phyloP scores from a whole-genome alignment of 2,113 vertebrate genomes.

The Otocyon megalotis region DNA sequence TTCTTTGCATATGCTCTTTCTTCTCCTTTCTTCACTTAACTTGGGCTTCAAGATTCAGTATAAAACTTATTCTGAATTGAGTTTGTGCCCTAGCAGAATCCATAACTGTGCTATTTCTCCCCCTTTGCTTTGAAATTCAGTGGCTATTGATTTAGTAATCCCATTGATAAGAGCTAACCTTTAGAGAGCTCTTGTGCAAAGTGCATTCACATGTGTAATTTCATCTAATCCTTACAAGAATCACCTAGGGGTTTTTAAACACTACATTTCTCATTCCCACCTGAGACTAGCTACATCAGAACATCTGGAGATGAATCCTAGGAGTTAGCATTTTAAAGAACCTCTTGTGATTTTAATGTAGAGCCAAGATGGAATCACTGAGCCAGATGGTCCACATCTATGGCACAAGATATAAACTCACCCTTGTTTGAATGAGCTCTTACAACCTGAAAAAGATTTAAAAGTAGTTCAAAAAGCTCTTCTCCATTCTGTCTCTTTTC shows the following conservation, averaged over 20 bases:
- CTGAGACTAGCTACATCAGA: neutral
- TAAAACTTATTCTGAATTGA: neutral
- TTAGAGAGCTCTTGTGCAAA: slow-evolving; percentile 53
- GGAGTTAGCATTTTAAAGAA: neutral
- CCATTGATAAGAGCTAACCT: slow-evolving; percentile 16
- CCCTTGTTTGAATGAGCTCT: neutral
- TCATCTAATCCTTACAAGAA: slow-evolving; percentile 34
- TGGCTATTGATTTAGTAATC: slow-evolving; percentile 47
- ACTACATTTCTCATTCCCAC: neutral
- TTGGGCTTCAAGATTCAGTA: neutral
- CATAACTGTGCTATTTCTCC: neutral
- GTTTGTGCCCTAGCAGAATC: neutral
- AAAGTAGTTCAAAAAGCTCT: neutral
- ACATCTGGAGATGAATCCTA: neutral
- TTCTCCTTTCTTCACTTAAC: slow-evolving; percentile 20
- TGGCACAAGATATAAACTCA: neutral
- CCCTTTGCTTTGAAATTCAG: slow-evolving; percentile 9
- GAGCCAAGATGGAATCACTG: neutral
- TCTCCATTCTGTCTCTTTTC: neutral
- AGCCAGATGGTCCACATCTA: neutral
- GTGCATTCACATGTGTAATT: slow-evolving; percentile 5
- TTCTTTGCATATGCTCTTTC: neutral
- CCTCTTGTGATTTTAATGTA: neutral
- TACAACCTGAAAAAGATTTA: neutral
- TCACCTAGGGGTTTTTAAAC: neutral